phyloP scores from a whole-genome alignment of 2,888 invertebrate species.

The Romanomermis culicivorax region DNA sequence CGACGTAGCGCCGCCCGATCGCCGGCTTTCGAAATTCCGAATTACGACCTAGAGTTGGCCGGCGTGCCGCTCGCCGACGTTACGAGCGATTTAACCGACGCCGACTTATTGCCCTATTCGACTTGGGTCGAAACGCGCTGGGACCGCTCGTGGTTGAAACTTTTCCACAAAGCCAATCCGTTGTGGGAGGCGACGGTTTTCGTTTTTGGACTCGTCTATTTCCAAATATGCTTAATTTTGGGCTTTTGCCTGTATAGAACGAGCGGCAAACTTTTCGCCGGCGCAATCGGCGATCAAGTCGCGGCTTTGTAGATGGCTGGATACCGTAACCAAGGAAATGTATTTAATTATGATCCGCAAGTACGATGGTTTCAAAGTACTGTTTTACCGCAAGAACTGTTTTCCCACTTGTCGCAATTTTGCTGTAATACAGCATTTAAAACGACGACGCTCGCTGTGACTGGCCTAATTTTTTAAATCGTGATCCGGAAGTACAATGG shows the following conservation, averaged over 20 bases:
- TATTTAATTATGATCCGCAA: too few species aligned
- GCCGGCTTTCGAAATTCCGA: constrained; percentile 6
- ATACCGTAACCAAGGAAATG: too few species aligned
- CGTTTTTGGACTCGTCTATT: not conserved
- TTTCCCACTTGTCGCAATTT: too few species aligned
- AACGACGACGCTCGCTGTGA: too few species aligned
- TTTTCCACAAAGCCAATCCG: constrained; percentile 44
- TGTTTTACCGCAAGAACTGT: too few species aligned
- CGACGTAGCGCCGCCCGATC: not conserved
- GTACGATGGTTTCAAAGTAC: too few species aligned
- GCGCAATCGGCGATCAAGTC: not conserved
- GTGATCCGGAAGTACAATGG: too few species aligned
- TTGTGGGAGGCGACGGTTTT: constrained; percentile 5
- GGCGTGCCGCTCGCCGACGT: too few species aligned
- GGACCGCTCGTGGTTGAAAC: constrained; percentile 45
- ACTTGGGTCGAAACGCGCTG: constrained; percentile 76
- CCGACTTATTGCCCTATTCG: too few species aligned
- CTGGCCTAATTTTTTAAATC: too few species aligned
- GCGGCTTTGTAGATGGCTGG: too few species aligned
- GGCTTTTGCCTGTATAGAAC: not conserved
- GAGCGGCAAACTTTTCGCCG: not conserved
- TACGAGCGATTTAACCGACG: constrained; percentile 33
- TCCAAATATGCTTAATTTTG: not conserved
- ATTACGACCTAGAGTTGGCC: not conserved
- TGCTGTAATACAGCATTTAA: too few species aligned